Evolutionary conservation across 53 echinoderm and acorn worm genomes (phyloP).

Genomic region (Holothuria leucospilota): DNA sequence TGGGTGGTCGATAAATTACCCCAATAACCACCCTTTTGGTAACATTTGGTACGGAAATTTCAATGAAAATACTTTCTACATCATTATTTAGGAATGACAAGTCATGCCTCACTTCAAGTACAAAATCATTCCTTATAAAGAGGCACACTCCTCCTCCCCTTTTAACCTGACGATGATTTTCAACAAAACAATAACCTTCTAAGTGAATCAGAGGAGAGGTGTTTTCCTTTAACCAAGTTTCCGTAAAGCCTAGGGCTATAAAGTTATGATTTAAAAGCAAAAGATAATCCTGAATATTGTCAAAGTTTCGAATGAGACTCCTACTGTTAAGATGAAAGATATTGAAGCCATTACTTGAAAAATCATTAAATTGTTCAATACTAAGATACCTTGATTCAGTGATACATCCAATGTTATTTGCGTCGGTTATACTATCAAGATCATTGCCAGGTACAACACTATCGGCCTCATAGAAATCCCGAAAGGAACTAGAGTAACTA

Average conservation of each 20-base stretch:
- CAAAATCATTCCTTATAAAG: not conserved
- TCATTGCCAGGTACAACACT: too few relatives aligned
- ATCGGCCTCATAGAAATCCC: too few relatives aligned
- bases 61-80: constrained; percentile 2
- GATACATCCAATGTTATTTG: not conserved
- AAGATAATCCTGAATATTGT: not conserved
- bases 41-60: not conserved
- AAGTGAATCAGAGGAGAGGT: too few relatives aligned
- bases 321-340: constrained; percentile 15
- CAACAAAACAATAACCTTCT: too few relatives aligned
- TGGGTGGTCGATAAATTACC: constrained; percentile 24
- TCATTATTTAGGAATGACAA: not conserved
- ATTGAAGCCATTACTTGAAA: not conserved
- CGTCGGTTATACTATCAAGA: too few relatives aligned
- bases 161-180: too few relatives aligned
- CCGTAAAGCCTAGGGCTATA: constrained; percentile 1
- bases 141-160: not conserved
- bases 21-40: not conserved
- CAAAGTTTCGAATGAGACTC: constrained; percentile 1
- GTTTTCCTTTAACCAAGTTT: too few relatives aligned
- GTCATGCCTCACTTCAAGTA: not conserved
- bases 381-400: not conserved
- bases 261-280: not conserved
- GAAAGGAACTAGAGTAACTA: too few relatives aligned
- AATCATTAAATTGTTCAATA: not conserved